phyloP scores from a whole-genome alignment of 2,797 vertebrate genomes.

The Hyperoplus immaculatus region DNA sequence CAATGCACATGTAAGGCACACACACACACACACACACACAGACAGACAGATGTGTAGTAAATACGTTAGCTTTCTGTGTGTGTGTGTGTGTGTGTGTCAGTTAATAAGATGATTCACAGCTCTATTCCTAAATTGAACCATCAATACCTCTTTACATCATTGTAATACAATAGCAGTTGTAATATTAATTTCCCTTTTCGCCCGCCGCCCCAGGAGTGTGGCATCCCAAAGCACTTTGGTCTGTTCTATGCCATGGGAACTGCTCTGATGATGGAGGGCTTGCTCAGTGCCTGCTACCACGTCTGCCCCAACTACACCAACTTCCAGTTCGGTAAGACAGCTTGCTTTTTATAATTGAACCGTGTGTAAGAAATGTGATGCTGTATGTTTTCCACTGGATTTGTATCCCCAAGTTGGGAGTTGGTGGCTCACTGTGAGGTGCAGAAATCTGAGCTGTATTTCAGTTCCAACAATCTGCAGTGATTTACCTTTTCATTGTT shows the following conservation, averaged over 20 bases:
- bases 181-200: neutral
- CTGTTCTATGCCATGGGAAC: constrained; percentile 98
- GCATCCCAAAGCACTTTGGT: constrained; percentile 97
- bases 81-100: neutral
- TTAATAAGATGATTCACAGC: neutral
- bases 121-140: neutral
- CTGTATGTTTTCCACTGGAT: neutral
- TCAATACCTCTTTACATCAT: neutral
- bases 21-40: neutral
- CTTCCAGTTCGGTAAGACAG: constrained; percentile 94
- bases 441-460: neutral
- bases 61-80: neutral
- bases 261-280: constrained; percentile 98
- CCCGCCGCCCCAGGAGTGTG: constrained; percentile 88
- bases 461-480: neutral
- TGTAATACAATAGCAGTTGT: neutral
- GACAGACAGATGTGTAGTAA: neutral
- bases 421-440: neutral
- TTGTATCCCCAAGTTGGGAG: neutral
- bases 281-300: constrained; percentile 97
- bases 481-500: neutral
- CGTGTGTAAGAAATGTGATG: neutral
- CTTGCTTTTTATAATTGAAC: no score
- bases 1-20: constrained; percentile 86
- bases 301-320: constrained; percentile 99